These are phyloP conservation scores for Plumapathes pennacea DNA, from an alignment of 92 coral and sea anemone genomes.

Conservation along the genomic window DNA sequence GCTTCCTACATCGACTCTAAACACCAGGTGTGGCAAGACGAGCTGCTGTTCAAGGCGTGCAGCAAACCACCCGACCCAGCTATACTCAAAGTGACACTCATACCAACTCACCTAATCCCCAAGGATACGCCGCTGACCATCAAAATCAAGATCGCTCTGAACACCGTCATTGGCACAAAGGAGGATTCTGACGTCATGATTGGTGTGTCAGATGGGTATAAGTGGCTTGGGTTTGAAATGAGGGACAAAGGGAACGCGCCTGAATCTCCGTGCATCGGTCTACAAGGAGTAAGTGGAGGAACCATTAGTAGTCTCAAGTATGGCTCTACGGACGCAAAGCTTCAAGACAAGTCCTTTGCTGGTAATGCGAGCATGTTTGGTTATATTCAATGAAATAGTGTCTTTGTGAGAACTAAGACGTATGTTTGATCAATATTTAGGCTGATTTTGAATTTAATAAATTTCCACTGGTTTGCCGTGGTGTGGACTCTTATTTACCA, in stretches of 20 bases:
- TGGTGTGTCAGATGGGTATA: constrained; percentile 38
- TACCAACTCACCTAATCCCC: constrained; percentile 3
- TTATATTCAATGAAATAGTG: too few species aligned
- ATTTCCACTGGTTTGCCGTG: too few species aligned
- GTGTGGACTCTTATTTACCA: too few species aligned
- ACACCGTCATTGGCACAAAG: constrained; percentile 5
- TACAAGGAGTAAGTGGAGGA: constrained; percentile 8
- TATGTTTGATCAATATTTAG: too few species aligned
- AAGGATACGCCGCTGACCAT: constrained; percentile 22
- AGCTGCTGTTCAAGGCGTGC: constrained; percentile 47
- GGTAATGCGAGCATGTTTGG: too few species aligned
- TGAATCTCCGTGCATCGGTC: constrained; percentile 12
- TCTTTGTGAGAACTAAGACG: too few species aligned
- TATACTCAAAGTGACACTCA: constrained; percentile 16
- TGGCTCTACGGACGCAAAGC: too few species aligned
- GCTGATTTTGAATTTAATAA: too few species aligned
- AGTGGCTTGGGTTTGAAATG: constrained; percentile 16
- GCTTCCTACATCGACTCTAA: constrained; percentile 38
- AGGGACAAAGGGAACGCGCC: neutral
- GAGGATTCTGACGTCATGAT: constrained; percentile 18
- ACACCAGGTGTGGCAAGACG: constrained; percentile 9
- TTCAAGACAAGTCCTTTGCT: too few species aligned
- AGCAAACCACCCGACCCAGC: constrained; percentile 1
- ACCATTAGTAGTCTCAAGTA: too few species aligned
- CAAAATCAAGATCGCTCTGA: constrained; percentile 12